phyloP scores from a whole-genome alignment of 2,888 invertebrate species.

The Tenthredo mesomela region DNA sequence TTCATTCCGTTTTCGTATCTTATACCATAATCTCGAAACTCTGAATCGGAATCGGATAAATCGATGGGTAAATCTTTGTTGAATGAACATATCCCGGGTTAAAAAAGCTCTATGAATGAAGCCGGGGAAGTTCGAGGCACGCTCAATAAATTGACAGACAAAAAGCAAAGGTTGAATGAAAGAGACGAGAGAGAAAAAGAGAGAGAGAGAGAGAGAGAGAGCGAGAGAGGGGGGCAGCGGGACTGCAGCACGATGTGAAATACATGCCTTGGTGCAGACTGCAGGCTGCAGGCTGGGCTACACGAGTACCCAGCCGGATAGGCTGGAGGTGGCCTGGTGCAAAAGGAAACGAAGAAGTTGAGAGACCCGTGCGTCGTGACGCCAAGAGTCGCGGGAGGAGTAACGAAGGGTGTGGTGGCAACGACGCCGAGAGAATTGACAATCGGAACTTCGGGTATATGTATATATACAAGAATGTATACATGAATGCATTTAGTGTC shows the following conservation, averaged over 20 bases:
- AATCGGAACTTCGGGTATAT: slow-evolving; percentile 55
- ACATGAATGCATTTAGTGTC: not conserved
- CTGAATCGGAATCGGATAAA: not conserved
- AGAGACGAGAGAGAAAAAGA: not conserved
- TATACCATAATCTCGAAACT: not conserved
- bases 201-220: not conserved
- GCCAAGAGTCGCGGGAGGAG: slow-evolving; percentile 18
- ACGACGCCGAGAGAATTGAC: slow-evolving; percentile 56
- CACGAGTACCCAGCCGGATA: not conserved
- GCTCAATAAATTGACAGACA: slow-evolving; percentile 46
- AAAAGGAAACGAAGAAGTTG: not conserved
- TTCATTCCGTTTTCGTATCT: not conserved
- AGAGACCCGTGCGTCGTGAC: slow-evolving; percentile 22
- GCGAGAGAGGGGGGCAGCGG: not conserved
- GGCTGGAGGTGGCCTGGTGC: slow-evolving; percentile 43
- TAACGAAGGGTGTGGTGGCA: slow-evolving; percentile 33
- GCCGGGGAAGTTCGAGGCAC: not conserved
- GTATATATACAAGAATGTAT: not conserved
- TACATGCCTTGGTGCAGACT: not conserved
- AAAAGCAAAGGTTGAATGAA: slow-evolving; percentile 48
- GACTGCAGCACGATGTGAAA: not conserved
- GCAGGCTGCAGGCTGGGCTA: not conserved
- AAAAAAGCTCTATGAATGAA: slow-evolving; percentile 36
- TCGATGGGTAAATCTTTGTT: not conserved
- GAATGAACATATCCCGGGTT: slow-evolving; percentile 32